Evolutionary conservation across 1,140 invertebrate species (phyloP).

Genomic region (Aleiodes sp.): DNA sequence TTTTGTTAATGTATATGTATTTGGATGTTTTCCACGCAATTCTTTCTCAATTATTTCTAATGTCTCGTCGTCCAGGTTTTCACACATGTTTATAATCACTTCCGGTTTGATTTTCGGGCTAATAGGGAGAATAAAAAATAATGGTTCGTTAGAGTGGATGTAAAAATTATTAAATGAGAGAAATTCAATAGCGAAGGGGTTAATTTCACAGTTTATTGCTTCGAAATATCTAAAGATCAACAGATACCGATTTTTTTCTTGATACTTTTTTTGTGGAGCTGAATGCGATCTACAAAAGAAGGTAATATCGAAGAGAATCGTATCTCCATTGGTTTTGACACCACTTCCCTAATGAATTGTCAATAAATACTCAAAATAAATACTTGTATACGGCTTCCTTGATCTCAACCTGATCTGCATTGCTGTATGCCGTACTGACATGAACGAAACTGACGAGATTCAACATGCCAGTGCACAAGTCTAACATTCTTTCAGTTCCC

Average conservation of each 20-base stretch:
- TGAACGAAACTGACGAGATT: slow-evolving; percentile 81
- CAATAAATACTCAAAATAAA: too few species aligned
- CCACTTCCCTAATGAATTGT: too few species aligned
- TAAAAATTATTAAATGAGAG: too few species aligned
- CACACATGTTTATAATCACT: slow-evolving; percentile 74
- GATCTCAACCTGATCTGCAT: slow-evolving; percentile 76
- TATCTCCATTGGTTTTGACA: too few species aligned
- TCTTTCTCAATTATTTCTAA: slow-evolving; percentile 72
- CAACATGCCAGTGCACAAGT: slow-evolving; percentile 75
- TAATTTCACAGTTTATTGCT: too few species aligned
- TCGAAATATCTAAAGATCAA: too few species aligned
- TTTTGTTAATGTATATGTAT: slow-evolving; percentile 90
- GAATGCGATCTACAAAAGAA: too few species aligned
- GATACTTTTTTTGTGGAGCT: too few species aligned
- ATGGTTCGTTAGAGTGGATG: too few species aligned
- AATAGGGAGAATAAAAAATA: slow-evolving; percentile 64
- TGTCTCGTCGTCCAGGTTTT: slow-evolving; percentile 76
- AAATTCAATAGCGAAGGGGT: too few species aligned
- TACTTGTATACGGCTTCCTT: slow-evolving; percentile 79
- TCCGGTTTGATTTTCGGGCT: slow-evolving; percentile 73
- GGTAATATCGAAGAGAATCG: too few species aligned
- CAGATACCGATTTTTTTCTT: too few species aligned
- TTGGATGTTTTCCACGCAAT: slow-evolving; percentile 81
- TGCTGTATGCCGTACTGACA: slow-evolving; percentile 90
- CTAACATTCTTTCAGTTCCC: slow-evolving; percentile 74